A percentile compares a stretch with the other conserved stretches of the same genome.
Conservation (phyloP, 2,888 invertebrate genomes). For the Agonopterix subpropinquella region DNA sequence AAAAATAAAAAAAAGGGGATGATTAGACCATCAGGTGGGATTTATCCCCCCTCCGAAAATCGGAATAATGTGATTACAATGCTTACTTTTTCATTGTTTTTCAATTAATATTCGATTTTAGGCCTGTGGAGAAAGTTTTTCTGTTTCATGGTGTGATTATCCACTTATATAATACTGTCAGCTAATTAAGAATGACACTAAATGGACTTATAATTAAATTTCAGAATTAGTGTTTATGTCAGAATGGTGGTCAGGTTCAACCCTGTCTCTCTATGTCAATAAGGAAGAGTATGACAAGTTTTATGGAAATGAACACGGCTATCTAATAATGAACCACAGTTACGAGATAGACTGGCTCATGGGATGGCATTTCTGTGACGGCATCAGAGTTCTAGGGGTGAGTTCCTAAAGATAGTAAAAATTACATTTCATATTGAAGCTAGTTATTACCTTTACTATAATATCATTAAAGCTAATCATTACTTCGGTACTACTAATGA, state of each 20-base stretch:
- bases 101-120: no score
- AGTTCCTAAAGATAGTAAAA: slow-evolving; percentile 51
- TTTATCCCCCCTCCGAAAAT: no score
- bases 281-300: slow-evolving; percentile 85
- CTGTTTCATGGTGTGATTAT: no score
- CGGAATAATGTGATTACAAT: no score
- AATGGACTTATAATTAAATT: not conserved
- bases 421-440: no score
- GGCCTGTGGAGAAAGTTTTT: no score
- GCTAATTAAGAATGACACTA: not conserved
- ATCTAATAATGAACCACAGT: slow-evolving; percentile 94
- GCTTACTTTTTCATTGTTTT: no score
- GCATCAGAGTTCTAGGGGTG: slow-evolving; percentile 87
- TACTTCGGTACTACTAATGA: no score
- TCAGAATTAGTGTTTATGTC: slow-evolving; percentile 93
- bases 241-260: slow-evolving; percentile 94
- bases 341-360: slow-evolving; percentile 98
- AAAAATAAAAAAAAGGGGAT: slow-evolving; percentile 33
- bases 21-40: not conserved
- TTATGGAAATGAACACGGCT: slow-evolving; percentile 91
- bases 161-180: not conserved
- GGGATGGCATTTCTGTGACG: slow-evolving; percentile 93
- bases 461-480: no score
- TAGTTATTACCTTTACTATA: no score
- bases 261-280: slow-evolving; percentile 84